phyloP scores from a whole-genome alignment of 2,113 vertebrate species.

The Thamnaconus septentrionalis region DNA sequence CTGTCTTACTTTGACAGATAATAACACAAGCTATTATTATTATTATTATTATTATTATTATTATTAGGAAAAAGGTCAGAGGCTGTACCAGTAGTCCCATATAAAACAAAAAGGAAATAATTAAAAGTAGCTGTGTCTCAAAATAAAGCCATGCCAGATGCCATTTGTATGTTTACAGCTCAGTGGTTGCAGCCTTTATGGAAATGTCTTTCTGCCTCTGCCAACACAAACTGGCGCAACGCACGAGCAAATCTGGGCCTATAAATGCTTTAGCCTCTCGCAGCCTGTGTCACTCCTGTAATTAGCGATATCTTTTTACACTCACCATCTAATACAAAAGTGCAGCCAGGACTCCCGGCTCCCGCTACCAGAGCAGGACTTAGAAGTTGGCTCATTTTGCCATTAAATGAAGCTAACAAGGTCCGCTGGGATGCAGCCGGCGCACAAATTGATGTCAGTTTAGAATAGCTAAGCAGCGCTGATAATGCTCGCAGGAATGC shows the following conservation, averaged over 20 bases:
- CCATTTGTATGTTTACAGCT: background rate
- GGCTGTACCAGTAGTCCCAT: background rate
- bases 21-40: too few species aligned
- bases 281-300: constrained; percentile 51
- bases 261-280: constrained; percentile 34
- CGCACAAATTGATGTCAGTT: constrained; percentile 65
- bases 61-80: background rate
- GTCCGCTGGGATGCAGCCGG: constrained; percentile 61
- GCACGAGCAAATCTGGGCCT: constrained; percentile 35
- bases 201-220: constrained; percentile 19
- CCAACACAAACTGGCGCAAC: constrained; percentile 43
- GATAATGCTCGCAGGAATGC: constrained; percentile 57
- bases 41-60: too few species aligned
- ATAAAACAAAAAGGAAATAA: background rate
- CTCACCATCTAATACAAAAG: constrained; percentile 38
- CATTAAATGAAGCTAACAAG: constrained; percentile 72
- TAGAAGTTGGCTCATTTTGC: constrained; percentile 60
- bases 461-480: constrained; percentile 65
- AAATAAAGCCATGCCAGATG: background rate
- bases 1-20: too few species aligned
- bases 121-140: too few species aligned
- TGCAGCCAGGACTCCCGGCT: constrained; percentile 41
- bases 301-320: constrained; percentile 57
- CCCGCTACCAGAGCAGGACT: constrained; percentile 45
- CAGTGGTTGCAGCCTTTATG: background rate